Conservation (phyloP, 2,113 vertebrate genomes). For the Pollimyrus isidori region DNA sequence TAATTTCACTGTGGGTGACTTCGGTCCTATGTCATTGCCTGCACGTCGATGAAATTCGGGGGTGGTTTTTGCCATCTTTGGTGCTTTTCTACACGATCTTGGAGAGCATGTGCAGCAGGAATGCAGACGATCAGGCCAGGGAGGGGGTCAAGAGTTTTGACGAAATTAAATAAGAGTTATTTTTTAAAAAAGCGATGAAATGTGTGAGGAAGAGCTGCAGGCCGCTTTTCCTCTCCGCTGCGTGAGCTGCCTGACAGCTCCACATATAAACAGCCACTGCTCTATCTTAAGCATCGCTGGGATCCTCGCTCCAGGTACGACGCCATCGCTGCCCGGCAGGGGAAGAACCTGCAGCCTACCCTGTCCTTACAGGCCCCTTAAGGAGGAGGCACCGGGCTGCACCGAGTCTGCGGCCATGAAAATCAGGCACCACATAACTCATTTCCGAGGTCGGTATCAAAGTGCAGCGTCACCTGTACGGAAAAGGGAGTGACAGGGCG, state of each 20-base stretch:
- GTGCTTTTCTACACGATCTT: not conserved
- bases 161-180: not conserved
- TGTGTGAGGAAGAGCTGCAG: not conserved
- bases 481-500: not conserved
- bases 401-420: not conserved
- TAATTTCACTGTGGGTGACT: not conserved
- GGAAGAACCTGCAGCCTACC: not conserved
- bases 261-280: not conserved
- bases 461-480: not conserved
- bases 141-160: not conserved
- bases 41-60: not conserved
- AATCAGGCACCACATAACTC: not conserved
- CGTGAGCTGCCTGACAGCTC: not conserved
- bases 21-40: not conserved
- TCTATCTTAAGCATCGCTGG: not conserved
- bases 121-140: not conserved
- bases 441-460: not conserved
- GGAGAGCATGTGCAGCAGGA: not conserved
- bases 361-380: not conserved
- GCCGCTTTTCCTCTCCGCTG: not conserved
- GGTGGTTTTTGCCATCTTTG: not conserved
- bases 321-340: not conserved
- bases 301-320: not conserved
- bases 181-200: not conserved
- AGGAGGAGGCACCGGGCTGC: not conserved